Conservation (phyloP, 2,113 vertebrate genomes). For the Rostratula benghalensis region DNA sequence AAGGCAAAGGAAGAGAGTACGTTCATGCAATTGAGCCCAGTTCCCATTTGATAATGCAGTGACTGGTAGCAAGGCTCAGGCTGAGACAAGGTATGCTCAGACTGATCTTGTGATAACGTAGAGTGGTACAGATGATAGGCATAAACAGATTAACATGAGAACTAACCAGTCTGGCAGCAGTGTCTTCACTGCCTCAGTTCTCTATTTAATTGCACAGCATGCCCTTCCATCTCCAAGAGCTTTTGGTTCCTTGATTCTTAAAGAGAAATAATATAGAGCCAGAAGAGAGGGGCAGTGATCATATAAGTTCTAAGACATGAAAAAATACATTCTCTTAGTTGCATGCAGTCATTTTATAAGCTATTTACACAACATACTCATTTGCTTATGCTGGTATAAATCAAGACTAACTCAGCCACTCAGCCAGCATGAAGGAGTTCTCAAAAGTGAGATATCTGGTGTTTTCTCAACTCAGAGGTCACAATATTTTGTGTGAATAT, state of each 20-base stretch:
- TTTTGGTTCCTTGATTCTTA: neutral
- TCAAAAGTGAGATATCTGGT: neutral
- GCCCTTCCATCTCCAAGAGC: neutral
- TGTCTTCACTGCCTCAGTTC: neutral
- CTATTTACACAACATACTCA: neutral
- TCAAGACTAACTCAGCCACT: neutral
- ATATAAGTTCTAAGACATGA: neutral
- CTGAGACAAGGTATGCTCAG: neutral
- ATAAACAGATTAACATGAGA: neutral
- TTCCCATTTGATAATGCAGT: neutral
- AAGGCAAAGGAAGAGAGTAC: neutral
- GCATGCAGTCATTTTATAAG: neutral
- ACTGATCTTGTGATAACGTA: neutral
- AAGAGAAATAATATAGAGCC: neutral
- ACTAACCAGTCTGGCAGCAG: neutral
- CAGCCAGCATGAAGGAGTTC: neutral
- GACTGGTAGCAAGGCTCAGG: neutral
- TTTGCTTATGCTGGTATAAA: neutral
- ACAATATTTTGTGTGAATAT: neutral
- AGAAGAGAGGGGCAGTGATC: neutral
- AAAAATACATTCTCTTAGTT: neutral
- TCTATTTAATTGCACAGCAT: neutral
- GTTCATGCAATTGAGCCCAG: neutral
- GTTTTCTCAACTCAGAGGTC: neutral
- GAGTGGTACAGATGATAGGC: neutral